phyloP scores from a whole-genome alignment of 2,797 vertebrate species.

The Siniperca obscura region DNA sequence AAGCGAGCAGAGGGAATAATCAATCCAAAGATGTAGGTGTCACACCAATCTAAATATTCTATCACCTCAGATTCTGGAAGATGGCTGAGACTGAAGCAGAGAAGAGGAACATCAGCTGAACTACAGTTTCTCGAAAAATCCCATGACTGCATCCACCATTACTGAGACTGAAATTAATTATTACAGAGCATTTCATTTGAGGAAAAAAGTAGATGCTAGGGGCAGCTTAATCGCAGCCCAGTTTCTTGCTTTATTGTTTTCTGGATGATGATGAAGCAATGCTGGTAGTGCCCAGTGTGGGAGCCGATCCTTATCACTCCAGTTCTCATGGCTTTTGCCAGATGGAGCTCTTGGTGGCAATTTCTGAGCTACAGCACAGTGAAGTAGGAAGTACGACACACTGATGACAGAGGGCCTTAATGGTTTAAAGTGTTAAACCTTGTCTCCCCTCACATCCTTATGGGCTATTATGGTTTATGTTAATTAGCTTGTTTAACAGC shows the following conservation, averaged over 20 bases:
- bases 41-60: conserved; percentile 73
- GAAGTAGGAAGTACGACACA: conserved; percentile 29
- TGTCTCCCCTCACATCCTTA: conserved; percentile 61
- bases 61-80: conserved; percentile 45
- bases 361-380: conserved; percentile 44
- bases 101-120: conserved; percentile 33
- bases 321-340: conserved; percentile 72
- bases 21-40: conserved; percentile 49
- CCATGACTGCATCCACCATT: conserved; percentile 45
- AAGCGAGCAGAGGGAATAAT: conserved; percentile 51
- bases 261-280: conserved; percentile 62
- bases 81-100: conserved; percentile 33
- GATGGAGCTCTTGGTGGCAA: conserved; percentile 63
- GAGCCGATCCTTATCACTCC: conserved; percentile 75
- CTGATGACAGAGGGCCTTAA: conserved; percentile 69
- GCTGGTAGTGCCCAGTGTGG: conserved; percentile 65
- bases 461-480: conserved; percentile 74
- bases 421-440: conserved; percentile 71
- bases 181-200: conserved; percentile 64
- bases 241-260: conserved; percentile 66
- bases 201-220: conserved; percentile 39
- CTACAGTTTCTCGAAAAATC: conserved; percentile 41
- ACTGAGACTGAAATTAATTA: conserved; percentile 69
- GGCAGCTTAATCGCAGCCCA: conserved; percentile 54
- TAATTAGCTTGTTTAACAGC: conserved; percentile 77